Percentiles rank a stretch among this genome's conserved stretches.
Conservation (phyloP, 1,140 invertebrate species). For the Vanessa tameamea region DNA sequence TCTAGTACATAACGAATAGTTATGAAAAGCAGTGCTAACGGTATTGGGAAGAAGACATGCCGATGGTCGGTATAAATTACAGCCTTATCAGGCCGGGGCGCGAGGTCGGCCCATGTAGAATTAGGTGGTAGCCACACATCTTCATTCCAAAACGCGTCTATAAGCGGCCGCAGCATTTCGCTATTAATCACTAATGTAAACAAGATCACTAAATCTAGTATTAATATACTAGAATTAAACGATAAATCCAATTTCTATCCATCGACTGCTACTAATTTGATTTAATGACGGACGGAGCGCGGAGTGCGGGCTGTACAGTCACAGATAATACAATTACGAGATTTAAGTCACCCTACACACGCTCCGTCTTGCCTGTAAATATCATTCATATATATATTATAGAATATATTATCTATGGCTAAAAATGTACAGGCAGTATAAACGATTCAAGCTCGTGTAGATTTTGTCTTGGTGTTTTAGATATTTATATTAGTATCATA, state of each 20-base stretch:
- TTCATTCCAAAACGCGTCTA: constrained; percentile 89
- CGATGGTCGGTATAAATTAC: constrained; percentile 90
- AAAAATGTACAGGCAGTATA: too few species aligned
- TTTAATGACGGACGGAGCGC: constrained; percentile 39
- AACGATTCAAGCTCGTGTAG: too few species aligned
- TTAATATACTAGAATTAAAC: constrained; percentile 31
- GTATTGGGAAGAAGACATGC: constrained; percentile 91
- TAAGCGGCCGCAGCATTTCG: constrained; percentile 63
- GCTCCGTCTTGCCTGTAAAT: too few species aligned
- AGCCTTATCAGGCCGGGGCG: constrained; percentile 87
- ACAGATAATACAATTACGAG: constrained; percentile 28
- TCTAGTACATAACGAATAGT: constrained; percentile 89
- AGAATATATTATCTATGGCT: too few species aligned
- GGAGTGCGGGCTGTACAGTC: constrained; percentile 21
- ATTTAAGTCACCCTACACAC: not conserved
- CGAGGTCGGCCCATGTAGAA: constrained; percentile 91
- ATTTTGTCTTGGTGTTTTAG: too few species aligned
- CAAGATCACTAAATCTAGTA: constrained; percentile 23
- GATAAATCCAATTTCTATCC: constrained; percentile 26
- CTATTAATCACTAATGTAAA: constrained; percentile 37
- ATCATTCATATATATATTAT: too few species aligned
- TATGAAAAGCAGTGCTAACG: constrained; percentile 89
- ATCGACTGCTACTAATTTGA: constrained; percentile 29
- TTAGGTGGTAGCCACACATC: constrained; percentile 94
- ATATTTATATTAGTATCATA: too few species aligned